Conservation (phyloP, 2,888 invertebrate species). For the Pristionchus arcanus region DNA sequence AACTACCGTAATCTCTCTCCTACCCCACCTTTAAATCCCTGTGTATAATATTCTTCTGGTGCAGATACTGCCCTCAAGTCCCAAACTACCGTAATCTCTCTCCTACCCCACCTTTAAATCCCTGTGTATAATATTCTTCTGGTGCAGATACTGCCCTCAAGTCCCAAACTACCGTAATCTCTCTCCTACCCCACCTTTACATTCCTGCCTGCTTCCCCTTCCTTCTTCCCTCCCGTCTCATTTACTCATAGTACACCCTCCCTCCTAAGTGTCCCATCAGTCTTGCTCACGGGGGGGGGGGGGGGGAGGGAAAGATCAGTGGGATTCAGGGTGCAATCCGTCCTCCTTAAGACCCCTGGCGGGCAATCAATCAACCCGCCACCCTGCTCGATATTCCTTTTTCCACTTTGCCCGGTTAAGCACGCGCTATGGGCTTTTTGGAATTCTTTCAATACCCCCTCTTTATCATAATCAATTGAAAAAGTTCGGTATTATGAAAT, state of each 20-base stretch:
- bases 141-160: conserved; percentile 95
- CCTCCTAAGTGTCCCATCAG: conserved; percentile 21
- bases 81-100: too few relatives aligned
- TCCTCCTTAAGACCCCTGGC: background rate
- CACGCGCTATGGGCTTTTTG: too few relatives aligned
- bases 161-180: conserved; percentile 3
- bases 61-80: too few relatives aligned
- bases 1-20: too few relatives aligned
- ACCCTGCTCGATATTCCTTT: background rate
- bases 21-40: too few relatives aligned
- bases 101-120: too few relatives aligned
- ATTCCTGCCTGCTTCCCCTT: background rate
- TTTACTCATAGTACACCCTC: conserved; percentile 12
- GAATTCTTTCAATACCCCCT: too few relatives aligned
- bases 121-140: too few relatives aligned
- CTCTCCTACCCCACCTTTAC: background rate
- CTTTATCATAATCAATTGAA: too few relatives aligned
- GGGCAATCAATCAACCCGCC: conserved; percentile 3
- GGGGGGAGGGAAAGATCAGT: background rate
- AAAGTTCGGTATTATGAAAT: background rate
- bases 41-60: too few relatives aligned
- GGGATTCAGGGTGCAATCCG: background rate
- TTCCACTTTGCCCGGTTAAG: background rate
- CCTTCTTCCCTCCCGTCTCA: background rate
- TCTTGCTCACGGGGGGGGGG: conserved; percentile 2